phyloP scores from a whole-genome alignment of 2,888 invertebrate species.

The Pristionchus japonicus region DNA sequence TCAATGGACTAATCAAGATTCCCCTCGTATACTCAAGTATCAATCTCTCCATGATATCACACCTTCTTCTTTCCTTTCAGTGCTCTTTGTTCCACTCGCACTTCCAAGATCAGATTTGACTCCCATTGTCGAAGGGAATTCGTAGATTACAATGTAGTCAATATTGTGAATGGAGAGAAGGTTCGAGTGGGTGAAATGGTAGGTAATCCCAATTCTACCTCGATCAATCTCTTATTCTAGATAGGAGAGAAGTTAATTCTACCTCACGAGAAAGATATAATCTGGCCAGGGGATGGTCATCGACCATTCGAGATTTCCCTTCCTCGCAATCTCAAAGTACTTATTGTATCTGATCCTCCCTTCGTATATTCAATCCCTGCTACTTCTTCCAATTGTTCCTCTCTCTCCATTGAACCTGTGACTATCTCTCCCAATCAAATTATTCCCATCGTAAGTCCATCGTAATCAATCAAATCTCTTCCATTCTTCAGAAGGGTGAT shows the following conservation, averaged over 20 bases:
- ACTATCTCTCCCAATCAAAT: constrained; percentile 51
- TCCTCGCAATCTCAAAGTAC: constrained; percentile 40
- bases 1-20: constrained; percentile 55
- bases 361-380: constrained; percentile 68
- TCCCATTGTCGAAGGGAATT: constrained; percentile 56
- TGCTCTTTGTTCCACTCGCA: constrained; percentile 55
- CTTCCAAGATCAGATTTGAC: constrained; percentile 55
- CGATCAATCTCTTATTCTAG: neutral
- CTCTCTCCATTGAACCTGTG: constrained; percentile 58
- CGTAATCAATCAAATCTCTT: neutral
- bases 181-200: constrained; percentile 60
- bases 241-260: neutral
- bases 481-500: constrained; percentile 62
- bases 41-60: neutral
- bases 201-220: neutral
- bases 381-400: constrained; percentile 54
- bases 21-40: constrained; percentile 49
- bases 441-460: constrained; percentile 59
- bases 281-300: constrained; percentile 33
- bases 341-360: constrained; percentile 64
- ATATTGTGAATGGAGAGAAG: constrained; percentile 54
- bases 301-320: constrained; percentile 43
- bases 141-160: constrained; percentile 61
- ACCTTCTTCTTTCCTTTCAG: neutral
- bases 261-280: neutral